Conservation (phyloP, 2,113 vertebrate species). For the Pygoscelis antarcticus region DNA sequence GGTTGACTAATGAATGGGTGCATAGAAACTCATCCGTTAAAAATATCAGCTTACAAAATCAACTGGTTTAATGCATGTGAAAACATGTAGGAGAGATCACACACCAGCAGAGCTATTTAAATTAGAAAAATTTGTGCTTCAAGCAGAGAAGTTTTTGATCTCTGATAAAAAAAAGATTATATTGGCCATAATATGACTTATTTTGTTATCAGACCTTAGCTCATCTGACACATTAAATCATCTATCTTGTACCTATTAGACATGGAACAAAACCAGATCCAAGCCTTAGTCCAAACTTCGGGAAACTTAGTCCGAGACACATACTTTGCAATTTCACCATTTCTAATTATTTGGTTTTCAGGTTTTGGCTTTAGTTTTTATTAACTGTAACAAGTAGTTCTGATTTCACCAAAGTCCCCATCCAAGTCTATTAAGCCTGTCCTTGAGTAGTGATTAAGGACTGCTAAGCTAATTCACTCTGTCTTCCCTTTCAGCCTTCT, state of each 20-base stretch:
- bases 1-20: neutral
- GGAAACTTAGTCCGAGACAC: neutral
- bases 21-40: neutral
- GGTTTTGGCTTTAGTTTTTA: neutral
- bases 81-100: neutral
- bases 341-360: neutral
- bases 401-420: neutral
- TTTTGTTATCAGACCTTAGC: neutral
- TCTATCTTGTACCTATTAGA: neutral
- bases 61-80: neutral
- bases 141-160: neutral
- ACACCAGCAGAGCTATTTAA: neutral
- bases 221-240: neutral
- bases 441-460: neutral
- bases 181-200: neutral
- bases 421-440: neutral
- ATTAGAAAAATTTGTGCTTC: neutral
- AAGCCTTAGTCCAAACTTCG: neutral
- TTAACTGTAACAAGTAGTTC: neutral
- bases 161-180: neutral
- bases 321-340: neutral
- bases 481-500: neutral
- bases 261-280: neutral
- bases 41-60: neutral
- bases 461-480: neutral